A percentile compares a stretch with the other conserved stretches of the same genome.
These are phyloP conservation scores for Drosophila villosipedis DNA, from an alignment of 2,888 invertebrate species.

Conservation along the genomic window DNA sequence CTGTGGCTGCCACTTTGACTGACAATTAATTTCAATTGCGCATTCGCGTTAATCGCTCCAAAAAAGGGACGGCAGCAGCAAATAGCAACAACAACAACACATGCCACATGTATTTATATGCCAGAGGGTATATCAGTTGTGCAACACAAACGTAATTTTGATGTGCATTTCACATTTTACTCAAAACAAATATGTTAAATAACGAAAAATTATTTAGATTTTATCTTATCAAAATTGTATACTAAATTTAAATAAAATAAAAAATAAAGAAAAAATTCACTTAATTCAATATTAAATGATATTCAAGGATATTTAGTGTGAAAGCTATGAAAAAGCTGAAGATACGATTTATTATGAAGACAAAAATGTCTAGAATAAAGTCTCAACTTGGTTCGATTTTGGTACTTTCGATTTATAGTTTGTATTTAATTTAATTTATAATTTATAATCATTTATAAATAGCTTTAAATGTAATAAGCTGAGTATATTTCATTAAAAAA, in stretches of 20 bases:
- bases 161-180: neutral
- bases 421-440: no score
- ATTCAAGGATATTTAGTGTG: no score
- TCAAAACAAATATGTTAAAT: neutral
- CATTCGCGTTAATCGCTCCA: slow-evolving; percentile 77
- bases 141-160: neutral
- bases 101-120: slow-evolving; percentile 23
- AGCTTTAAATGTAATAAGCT: neutral
- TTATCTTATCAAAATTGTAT: neutral
- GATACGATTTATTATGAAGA: neutral
- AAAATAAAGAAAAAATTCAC: no score
- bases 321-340: neutral
- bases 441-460: neutral
- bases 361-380: neutral
- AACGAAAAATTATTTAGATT: neutral
- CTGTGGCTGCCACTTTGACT: slow-evolving; percentile 71
- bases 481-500: neutral
- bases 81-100: slow-evolving; percentile 10
- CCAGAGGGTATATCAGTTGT: neutral
- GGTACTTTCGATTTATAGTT: no score
- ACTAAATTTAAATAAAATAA: neutral
- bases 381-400: neutral
- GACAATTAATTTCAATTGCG: slow-evolving; percentile 81
- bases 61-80: slow-evolving; percentile 43
- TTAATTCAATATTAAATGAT: neutral